These are phyloP conservation scores for Orycteropus afer DNA, from an alignment of 2,113 vertebrate species.

Conservation along the genomic window DNA sequence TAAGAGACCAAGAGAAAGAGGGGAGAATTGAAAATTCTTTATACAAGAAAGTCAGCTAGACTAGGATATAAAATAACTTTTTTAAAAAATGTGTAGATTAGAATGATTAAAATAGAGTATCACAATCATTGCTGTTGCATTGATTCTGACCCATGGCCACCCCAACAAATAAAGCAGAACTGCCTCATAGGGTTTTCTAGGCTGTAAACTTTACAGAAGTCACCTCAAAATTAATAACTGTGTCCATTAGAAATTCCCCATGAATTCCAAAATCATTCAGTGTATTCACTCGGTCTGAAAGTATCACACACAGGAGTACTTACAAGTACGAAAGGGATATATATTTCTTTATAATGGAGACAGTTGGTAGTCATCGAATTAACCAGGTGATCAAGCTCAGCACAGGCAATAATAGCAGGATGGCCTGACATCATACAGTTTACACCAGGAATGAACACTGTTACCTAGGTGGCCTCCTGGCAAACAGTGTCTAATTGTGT, in stretches of 20 bases:
- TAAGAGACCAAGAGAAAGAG: background rate
- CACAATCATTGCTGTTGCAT: background rate
- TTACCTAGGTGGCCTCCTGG: background rate
- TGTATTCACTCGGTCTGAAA: background rate
- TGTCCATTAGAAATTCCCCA: background rate
- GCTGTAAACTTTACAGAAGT: too few relatives aligned
- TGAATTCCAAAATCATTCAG: rapidly evolving
- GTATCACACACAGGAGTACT: background rate
- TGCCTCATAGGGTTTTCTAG: too few relatives aligned
- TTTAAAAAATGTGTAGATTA: background rate
- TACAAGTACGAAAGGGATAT: background rate
- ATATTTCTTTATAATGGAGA: background rate
- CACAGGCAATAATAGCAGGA: background rate
- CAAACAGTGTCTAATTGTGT: too few relatives aligned
- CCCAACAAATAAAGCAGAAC: too few relatives aligned
- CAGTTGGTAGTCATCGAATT: background rate
- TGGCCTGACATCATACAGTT: background rate
- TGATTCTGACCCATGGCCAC: too few relatives aligned
- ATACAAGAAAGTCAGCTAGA: background rate
- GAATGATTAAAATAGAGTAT: background rate
- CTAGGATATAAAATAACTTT: too few relatives aligned
- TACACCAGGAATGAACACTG: background rate
- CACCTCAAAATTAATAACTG: background rate
- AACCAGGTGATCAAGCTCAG: background rate
- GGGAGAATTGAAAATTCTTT: background rate